These are phyloP conservation scores for Pipra filicauda DNA, from an alignment of 2,113 vertebrate species.

Conservation along the genomic window DNA sequence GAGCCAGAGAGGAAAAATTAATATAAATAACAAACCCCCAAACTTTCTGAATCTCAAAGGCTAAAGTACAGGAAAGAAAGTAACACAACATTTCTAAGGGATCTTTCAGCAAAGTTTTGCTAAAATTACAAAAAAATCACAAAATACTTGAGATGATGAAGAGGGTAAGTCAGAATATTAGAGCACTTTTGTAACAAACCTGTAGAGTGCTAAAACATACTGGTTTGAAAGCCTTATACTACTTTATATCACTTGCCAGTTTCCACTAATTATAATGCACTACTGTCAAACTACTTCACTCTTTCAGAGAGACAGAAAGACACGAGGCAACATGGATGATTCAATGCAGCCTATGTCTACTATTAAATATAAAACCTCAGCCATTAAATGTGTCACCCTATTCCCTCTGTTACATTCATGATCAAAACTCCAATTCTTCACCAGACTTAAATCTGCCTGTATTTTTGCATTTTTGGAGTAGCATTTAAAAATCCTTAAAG, in stretches of 20 bases:
- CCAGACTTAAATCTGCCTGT: neutral
- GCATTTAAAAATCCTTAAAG: neutral
- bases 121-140: neutral
- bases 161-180: neutral
- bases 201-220: neutral
- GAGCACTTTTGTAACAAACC: neutral
- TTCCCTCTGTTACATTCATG: conserved; percentile 35
- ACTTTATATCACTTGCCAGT: neutral
- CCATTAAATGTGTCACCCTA: neutral
- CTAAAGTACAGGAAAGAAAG: neutral
- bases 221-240: conserved; percentile 4
- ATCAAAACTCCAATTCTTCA: neutral
- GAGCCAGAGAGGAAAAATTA: conserved; percentile 44
- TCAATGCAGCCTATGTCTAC: neutral
- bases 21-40: conserved; percentile 6
- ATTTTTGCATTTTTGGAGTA: conserved; percentile 4
- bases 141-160: conserved; percentile 22
- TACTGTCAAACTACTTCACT: neutral
- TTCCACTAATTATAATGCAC: neutral
- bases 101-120: neutral
- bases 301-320: neutral
- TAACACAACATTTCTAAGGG: neutral
- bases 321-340: conserved; percentile 22
- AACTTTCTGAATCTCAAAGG: neutral
- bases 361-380: conserved; percentile 9